Evolutionary conservation across 2,113 vertebrate genomes (phyloP), one percentile per base, ranked within the genome.

Genomic region (Gavia stellata): DNA sequence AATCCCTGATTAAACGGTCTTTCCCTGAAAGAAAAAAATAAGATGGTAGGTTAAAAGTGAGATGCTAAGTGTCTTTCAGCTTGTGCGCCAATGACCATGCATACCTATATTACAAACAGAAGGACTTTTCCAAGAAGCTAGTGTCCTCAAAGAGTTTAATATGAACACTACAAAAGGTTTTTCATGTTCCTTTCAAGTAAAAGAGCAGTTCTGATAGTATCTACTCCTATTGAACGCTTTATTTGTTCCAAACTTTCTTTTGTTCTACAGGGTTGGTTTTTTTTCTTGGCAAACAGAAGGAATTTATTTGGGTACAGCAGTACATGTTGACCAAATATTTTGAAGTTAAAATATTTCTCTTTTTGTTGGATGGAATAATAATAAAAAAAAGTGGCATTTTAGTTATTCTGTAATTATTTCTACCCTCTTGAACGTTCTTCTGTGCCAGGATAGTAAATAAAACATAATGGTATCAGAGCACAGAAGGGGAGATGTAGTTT

Each of bases 101-200:
- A 73, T 7, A 18, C 8, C 49, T 61, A 8, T 34, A 21, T 10
- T 29, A 42, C 49, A 82, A 68, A 78, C 40, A 79, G 33, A 21
- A 86, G 34, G 62, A n/a, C 59, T 79, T 50, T 74, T 70, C 55
- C 0, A 6, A 77, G 52, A 58, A 50, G 29, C 17, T 36, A 13
- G 31, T 77, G 31, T 74, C 89, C 70, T 95, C 44, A 62, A 67
- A 79, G 65, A 88, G 21, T 58, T 94, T 88, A 68, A 72, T 47
- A 91, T 33, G 68, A 94, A 33, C 28, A 58, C 26, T 49, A 52
- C 45, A 83, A 92, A 86, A 92, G n/a, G n/a, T 34, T 73, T 92
- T 83, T 70, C 81, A 63, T 53, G 72, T 85, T 97, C 56, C 42
- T 94, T 96, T 92, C n/a, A 88, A 96, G 73, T 42, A 67, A 88